phyloP scores from a whole-genome alignment of 2,888 invertebrate species.

The Leptinotarsa tumamoca region DNA sequence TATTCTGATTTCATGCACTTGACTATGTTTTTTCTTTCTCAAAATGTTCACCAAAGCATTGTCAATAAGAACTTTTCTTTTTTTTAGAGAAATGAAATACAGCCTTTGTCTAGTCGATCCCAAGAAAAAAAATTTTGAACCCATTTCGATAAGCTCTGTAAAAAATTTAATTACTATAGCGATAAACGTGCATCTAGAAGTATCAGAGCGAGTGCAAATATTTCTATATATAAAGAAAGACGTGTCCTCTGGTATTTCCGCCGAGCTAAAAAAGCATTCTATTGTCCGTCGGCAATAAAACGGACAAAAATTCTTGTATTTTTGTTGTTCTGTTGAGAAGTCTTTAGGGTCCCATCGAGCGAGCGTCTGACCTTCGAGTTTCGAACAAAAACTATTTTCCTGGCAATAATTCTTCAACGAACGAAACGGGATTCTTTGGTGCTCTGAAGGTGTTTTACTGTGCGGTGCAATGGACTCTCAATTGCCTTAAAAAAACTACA shows the following conservation, averaged over 20 bases:
- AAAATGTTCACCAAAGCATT: too few relatives aligned
- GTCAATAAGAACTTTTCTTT: too few relatives aligned
- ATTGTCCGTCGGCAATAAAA: conserved; percentile 55
- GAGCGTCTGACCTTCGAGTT: conserved; percentile 53
- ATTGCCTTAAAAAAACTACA: conserved; percentile 56
- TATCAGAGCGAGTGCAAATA: conserved; percentile 46
- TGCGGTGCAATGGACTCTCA: conserved; percentile 8
- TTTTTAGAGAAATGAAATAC: too few relatives aligned
- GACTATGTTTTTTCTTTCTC: too few relatives aligned
- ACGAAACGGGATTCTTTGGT: conserved; percentile 59
- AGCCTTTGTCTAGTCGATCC: too few relatives aligned
- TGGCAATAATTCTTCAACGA: conserved; percentile 59
- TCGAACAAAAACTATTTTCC: conserved; percentile 60
- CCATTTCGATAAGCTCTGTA: neutral
- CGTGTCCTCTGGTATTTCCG: conserved; percentile 53
- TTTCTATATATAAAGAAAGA: conserved; percentile 53
- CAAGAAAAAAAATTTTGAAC: too few relatives aligned
- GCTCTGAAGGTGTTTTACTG: conserved; percentile 49
- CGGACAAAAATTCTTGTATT: conserved; percentile 52
- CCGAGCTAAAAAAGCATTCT: conserved; percentile 50
- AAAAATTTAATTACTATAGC: neutral
- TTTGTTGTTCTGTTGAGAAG: conserved; percentile 52
- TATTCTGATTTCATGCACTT: too few relatives aligned
- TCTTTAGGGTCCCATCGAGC: conserved; percentile 48
- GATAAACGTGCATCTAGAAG: conserved; percentile 30